These are phyloP conservation scores for Drosophila varians DNA, from an alignment of 1,140 invertebrate species.

Conservation along the genomic window DNA sequence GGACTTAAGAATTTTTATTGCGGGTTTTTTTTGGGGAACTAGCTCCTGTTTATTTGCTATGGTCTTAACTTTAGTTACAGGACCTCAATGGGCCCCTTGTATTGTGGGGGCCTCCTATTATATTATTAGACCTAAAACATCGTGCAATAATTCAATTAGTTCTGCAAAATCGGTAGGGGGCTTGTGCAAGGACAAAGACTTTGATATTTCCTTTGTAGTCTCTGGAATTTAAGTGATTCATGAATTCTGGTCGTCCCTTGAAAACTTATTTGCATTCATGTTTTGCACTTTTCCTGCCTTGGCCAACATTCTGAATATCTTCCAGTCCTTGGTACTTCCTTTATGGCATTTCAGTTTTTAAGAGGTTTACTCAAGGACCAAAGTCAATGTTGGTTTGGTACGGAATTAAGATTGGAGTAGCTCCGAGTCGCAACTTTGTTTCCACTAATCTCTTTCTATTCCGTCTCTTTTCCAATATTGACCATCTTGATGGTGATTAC, in stretches of 20 bases:
- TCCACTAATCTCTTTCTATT: not conserved
- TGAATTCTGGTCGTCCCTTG: conserved; percentile 19
- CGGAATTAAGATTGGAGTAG: conserved; percentile 7
- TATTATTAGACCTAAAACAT: conserved; percentile 30
- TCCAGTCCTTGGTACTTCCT: conserved; percentile 9
- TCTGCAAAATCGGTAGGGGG: conserved; percentile 3
- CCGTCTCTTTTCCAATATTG: conserved; percentile 39
- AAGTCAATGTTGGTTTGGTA: conserved; percentile 30
- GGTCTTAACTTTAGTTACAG: conserved; percentile 18
- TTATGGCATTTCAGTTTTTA: conserved; percentile 10
- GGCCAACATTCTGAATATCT: too few relatives aligned
- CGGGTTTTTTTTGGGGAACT: conserved; percentile 8
- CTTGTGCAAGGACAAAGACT: not conserved
- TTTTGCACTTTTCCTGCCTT: conserved; percentile 35
- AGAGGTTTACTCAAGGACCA: conserved; percentile 32
- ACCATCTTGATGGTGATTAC: conserved; percentile 17
- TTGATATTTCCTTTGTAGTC: conserved; percentile 54
- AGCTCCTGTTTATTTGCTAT: conserved; percentile 47
- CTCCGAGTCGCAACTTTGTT: not conserved
- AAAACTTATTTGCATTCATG: conserved; percentile 71
- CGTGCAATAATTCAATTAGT: conserved; percentile 67
- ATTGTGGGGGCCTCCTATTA: not conserved
- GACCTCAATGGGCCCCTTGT: not conserved
- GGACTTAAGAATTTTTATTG: conserved; percentile 55
- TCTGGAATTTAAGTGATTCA: conserved; percentile 32